Percentiles rank a stretch among this genome's conserved stretches.
phyloP scores from a whole-genome alignment of 2,113 vertebrate species.

The Craseonycteris thonglongyai region DNA sequence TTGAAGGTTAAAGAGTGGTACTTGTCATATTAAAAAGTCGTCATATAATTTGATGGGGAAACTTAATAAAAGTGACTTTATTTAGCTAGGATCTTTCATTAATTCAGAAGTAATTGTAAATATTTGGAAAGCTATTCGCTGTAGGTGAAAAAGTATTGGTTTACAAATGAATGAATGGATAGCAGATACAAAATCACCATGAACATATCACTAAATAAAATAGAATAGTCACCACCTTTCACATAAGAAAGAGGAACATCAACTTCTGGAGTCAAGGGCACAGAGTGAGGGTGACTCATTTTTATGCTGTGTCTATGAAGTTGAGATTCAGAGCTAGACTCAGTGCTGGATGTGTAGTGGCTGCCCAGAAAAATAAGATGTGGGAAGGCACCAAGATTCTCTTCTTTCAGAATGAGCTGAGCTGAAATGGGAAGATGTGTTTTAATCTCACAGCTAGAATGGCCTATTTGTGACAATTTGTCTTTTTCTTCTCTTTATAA shows the following conservation, averaged over 20 bases:
- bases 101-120: constrained; percentile 56
- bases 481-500: neutral
- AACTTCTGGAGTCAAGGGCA: neutral
- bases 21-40: neutral
- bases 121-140: constrained; percentile 46
- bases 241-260: constrained; percentile 3
- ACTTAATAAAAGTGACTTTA: neutral
- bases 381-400: neutral
- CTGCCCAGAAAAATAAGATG: constrained; percentile 24
- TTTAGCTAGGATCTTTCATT: neutral
- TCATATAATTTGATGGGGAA: neutral
- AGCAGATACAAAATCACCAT: constrained; percentile 33
- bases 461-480: neutral
- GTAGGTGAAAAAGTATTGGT: neutral
- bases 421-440: neutral
- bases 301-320: constrained; percentile 50
- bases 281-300: constrained; percentile 40
- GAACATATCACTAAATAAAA: constrained; percentile 54
- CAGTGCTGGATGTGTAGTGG: constrained; percentile 48
- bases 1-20: neutral
- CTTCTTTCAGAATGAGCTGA: neutral
- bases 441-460: neutral
- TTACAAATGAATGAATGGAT: constrained; percentile 40
- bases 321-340: constrained; percentile 47
- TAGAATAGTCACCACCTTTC: constrained; percentile 30